Percentiles rank a stretch among this genome's conserved stretches.
Evolutionary conservation across 2,888 invertebrate genomes (phyloP).

Genomic region (Artemia sp.): DNA sequence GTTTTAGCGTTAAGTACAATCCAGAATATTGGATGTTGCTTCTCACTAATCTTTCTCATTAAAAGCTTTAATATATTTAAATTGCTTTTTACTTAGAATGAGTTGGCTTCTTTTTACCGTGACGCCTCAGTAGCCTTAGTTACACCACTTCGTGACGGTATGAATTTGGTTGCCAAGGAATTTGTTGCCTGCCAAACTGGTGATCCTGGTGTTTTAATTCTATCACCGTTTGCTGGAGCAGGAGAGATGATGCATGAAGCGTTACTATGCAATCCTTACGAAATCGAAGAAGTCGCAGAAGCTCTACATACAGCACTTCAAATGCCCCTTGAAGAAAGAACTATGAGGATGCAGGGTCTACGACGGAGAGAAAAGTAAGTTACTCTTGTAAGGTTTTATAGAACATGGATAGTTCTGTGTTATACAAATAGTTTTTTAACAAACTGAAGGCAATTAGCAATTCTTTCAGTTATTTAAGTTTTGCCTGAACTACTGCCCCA

Average conservation of each 20-base stretch:
- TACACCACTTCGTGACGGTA: conserved; percentile 69
- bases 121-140: conserved; percentile 72
- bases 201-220: conserved; percentile 62
- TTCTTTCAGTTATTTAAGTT: too few species aligned
- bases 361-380: conserved; percentile 46
- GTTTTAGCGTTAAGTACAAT: neutral
- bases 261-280: conserved; percentile 71
- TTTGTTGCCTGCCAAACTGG: conserved; percentile 83
- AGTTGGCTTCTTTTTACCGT: conserved; percentile 66
- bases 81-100: conserved; percentile 35
- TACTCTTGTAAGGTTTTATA: neutral
- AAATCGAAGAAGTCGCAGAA: conserved; percentile 69
- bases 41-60: neutral
- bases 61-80: neutral
- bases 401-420: too few species aligned
- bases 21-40: neutral
- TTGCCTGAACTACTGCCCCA: too few species aligned
- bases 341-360: conserved; percentile 66
- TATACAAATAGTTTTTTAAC: too few species aligned
- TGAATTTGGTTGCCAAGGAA: conserved; percentile 83
- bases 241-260: conserved; percentile 89
- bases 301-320: conserved; percentile 67
- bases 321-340: conserved; percentile 76
- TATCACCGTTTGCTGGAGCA: conserved; percentile 79
- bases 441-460: too few species aligned